Evolutionary conservation across 2,113 vertebrate genomes (phyloP).

Genomic region (Dendrocopos noguchii): DNA sequence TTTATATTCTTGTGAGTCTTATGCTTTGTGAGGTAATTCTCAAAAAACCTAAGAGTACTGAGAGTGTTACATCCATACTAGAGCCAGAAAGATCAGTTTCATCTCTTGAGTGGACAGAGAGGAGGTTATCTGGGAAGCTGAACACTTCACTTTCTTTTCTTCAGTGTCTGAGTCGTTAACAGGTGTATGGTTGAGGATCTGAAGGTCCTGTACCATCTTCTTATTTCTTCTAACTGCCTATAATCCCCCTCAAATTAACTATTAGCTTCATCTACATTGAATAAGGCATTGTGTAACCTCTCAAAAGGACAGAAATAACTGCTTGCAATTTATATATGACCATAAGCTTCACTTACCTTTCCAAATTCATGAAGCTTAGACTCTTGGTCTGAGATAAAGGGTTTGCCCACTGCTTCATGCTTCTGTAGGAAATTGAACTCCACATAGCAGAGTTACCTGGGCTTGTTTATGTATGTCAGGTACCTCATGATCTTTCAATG

Average conservation of each 20-base stretch:
- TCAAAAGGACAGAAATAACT: not conserved
- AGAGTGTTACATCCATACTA: not conserved
- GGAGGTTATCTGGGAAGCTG: constrained; percentile 3
- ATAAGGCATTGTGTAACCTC: not conserved
- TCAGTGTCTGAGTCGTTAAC: not conserved
- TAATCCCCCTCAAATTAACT: not conserved
- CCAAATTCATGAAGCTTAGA: not conserved
- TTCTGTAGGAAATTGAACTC: not conserved
- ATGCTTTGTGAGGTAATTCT: constrained; percentile 12
- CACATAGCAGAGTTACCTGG: not conserved
- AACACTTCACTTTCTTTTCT: not conserved
- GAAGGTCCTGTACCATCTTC: not conserved
- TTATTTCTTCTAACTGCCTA: not conserved
- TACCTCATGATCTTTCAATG: not conserved
- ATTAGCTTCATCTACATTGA: not conserved
- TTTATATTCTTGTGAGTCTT: not conserved
- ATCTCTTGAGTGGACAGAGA: not conserved
- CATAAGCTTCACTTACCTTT: not conserved
- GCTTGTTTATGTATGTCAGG: not conserved
- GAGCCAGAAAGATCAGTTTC: not conserved
- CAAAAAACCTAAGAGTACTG: not conserved
- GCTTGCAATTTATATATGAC: not conserved
- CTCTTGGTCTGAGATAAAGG: not conserved
- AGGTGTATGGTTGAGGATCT: not conserved
- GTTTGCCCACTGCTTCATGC: not conserved